Evolutionary conservation across 1,140 invertebrate species (phyloP), one percentile per base, ranked within the genome.

Genomic region (Solen grandis): DNA sequence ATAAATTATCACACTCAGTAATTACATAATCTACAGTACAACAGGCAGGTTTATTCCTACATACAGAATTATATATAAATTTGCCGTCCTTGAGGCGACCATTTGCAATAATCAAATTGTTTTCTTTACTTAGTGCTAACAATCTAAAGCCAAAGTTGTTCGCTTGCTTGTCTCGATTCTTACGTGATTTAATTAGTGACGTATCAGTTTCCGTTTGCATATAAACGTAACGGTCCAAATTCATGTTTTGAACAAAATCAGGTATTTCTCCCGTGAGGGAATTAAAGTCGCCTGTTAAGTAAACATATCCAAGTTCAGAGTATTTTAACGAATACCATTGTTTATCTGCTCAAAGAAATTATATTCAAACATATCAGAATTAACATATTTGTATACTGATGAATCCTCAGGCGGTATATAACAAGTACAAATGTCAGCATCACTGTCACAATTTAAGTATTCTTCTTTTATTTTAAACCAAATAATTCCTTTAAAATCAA

Each of bases 21-120:
- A 69, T 16, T 2, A 69, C 38, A 69, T 69, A 69, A 29, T 69
- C 65, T 13, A 69, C 65, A 69, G 52, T 22, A 38, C 65, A 50
- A 50, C 5, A 36, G 52, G 13, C 65, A 69, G 52, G 25, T 69
- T 19, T 69, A 50, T 50, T 69, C 31, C 65, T 69, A 50, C 27
- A 25, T 27, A 69, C 8, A 69, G 46, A 50, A 27, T 69, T 50
- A 50, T 46, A 69, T 1, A 46, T 69, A 38, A 69, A 69, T 13
- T 10, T 8, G 29, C 65, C 65, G 19, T 36, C 38, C 38, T 69
- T 29, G 27, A 60, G 27, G 16, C 59, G 19, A 29, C 59, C 59
- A 27, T 60, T 60, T 22, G 33, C 19, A 22, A 69, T 50, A 69
- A 33, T 25, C 10, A 69, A 16, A 50, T 46, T 69, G n/a, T 38